Conservation (phyloP, 1,140 invertebrate genomes). For the Nasonia vitripennis region DNA sequence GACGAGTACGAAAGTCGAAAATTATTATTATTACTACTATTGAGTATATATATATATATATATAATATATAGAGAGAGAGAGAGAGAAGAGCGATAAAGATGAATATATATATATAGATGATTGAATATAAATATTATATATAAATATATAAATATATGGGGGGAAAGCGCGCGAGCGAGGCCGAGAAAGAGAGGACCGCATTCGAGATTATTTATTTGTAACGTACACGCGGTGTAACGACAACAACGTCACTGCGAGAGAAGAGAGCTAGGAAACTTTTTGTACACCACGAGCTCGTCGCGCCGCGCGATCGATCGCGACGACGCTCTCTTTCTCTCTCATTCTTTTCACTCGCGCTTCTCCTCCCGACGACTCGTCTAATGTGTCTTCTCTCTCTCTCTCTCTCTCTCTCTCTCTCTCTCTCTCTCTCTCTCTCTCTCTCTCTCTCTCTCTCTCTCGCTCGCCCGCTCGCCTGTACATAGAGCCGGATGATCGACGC, state of each 20-base stretch:
- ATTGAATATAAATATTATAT: constrained; percentile 64
- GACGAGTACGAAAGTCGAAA: neutral
- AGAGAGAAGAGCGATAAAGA: constrained; percentile 9
- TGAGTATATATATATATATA: constrained; percentile 27
- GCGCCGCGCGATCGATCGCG: constrained; percentile 29
- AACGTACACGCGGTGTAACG: too few relatives aligned
- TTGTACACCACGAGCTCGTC: neutral
- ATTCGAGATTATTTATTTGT: constrained; percentile 74
- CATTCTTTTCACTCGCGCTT: neutral
- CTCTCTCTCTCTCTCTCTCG: neutral
- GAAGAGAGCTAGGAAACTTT: neutral
- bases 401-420: neutral
- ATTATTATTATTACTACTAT: constrained; percentile 20
- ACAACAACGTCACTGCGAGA: neutral
- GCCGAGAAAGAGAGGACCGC: constrained; percentile 51
- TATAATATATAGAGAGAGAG: neutral
- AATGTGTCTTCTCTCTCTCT: neutral
- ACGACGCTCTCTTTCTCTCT: neutral
- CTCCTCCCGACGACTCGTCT: neutral
- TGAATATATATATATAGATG: constrained; percentile 29
- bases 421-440: neutral
- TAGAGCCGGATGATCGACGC: constrained; percentile 27
- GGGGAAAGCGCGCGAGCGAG: neutral
- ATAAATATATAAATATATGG: constrained; percentile 51
- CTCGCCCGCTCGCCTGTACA: constrained; percentile 17